Evolutionary conservation across 2,888 invertebrate species (phyloP).

Genomic region (Apoderus coryli): DNA sequence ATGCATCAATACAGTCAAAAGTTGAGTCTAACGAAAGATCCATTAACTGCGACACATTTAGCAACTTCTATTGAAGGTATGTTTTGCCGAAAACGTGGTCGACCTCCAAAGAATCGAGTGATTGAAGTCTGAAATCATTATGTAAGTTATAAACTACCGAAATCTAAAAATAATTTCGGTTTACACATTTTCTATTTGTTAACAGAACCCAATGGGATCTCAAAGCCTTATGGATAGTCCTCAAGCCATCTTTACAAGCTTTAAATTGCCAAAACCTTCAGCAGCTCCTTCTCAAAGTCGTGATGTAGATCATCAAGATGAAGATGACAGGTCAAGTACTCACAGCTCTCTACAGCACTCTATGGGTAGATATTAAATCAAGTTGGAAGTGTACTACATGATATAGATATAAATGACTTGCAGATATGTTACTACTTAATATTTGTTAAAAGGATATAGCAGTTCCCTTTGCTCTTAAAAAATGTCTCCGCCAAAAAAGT

Average conservation of each 20-base stretch:
- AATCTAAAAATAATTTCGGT: no score
- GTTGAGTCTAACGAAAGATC: constrained; percentile 32
- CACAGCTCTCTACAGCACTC: constrained; percentile 24
- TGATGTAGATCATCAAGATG: constrained; percentile 28
- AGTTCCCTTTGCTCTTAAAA: no score
- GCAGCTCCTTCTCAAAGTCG: constrained; percentile 25
- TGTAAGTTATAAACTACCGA: no score
- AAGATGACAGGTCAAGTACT: constrained; percentile 30
- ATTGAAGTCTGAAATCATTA: constrained; percentile 83
- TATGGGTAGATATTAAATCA: no score
- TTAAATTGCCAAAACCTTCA: constrained; percentile 69
- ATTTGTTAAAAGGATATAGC: no score
- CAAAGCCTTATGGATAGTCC: constrained; percentile 47
- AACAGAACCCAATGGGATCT: constrained; percentile 27
- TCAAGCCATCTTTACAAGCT: constrained; percentile 85
- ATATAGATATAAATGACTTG: no score
- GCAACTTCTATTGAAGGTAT: constrained; percentile 76
- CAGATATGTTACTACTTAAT: no score
- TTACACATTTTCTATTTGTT: constrained; percentile 9
- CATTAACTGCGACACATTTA: constrained; percentile 38
- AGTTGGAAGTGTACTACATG: no score
- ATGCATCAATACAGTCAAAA: constrained; percentile 47
- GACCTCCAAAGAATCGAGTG: constrained; percentile 93
- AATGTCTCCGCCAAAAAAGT: no score
- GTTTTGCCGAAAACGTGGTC: constrained; percentile 77